Percentiles rank a stretch among this genome's conserved stretches.
Evolutionary conservation across 64 coral and sea anemone genomes (phyloP).

Genomic region (Cladopsammia gracilis): DNA sequence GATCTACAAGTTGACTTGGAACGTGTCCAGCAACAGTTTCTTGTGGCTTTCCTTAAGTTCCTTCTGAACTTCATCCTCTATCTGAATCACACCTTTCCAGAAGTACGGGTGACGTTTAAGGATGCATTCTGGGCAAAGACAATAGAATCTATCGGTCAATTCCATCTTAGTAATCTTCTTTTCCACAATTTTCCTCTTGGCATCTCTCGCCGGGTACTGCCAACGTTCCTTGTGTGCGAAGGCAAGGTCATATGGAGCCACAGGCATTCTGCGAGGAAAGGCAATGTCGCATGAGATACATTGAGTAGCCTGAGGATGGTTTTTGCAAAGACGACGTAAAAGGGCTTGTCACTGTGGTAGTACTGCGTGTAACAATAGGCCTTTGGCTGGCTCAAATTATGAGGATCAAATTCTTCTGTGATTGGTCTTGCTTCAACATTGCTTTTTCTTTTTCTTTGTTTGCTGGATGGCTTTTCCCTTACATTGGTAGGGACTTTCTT

Average conservation of each 20-base stretch:
- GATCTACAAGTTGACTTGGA: constrained; percentile 23
- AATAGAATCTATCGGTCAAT: constrained; percentile 51
- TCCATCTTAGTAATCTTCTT: constrained; percentile 36
- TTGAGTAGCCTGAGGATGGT: constrained; percentile 15
- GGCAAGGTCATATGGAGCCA: constrained; percentile 47
- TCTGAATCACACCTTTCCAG: constrained; percentile 62
- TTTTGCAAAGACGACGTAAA: constrained; percentile 29
- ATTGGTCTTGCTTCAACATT: constrained; percentile 17
- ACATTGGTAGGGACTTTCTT: constrained; percentile 39
- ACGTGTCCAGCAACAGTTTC: constrained; percentile 52
- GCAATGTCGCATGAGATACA: constrained; percentile 41
- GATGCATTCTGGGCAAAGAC: constrained; percentile 39
- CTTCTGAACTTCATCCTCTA: constrained; percentile 13
- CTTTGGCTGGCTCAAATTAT: constrained; percentile 16
- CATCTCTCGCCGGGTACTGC: constrained; percentile 31
- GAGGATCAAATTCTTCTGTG: constrained; percentile 4
- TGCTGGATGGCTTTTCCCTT: constrained; percentile 32
- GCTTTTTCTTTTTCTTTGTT: constrained; percentile 35
- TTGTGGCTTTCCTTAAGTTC: constrained; percentile 56
- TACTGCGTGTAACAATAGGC: constrained; percentile 12
- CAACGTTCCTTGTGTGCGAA: constrained; percentile 43
- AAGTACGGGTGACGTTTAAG: constrained; percentile 66
- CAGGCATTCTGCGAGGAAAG: constrained; percentile 39
- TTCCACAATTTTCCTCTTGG: constrained; percentile 17
- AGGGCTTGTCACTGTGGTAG: constrained; percentile 1